Percentiles rank a stretch among this genome's conserved stretches.
These are phyloP conservation scores for Alouatta palliata DNA, from an alignment of 2,113 vertebrate genomes.

Conservation along the genomic window DNA sequence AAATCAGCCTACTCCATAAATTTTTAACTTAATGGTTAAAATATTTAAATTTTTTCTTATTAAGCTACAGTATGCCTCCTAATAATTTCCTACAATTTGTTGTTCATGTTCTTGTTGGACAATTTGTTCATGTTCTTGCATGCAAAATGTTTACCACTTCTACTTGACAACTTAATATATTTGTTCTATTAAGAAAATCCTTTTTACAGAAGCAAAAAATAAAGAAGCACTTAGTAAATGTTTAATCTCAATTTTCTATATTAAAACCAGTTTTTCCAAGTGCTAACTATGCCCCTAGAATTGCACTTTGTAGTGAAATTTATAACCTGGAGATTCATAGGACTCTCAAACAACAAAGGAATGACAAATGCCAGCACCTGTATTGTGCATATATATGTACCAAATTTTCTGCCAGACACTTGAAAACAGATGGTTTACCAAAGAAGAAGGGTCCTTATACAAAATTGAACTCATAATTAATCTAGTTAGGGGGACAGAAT, in stretches of 20 bases:
- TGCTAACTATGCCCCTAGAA: not conserved
- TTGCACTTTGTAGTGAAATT: not conserved
- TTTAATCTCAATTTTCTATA: not conserved
- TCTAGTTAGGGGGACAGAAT: not conserved
- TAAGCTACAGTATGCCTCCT: not conserved
- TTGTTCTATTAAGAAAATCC: conserved; percentile 1
- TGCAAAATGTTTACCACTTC: not conserved
- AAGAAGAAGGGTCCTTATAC: not conserved
- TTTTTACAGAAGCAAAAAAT: not conserved
- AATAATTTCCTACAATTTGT: not conserved
- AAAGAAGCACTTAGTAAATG: not conserved
- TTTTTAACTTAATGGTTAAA: not conserved
- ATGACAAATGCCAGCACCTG: not conserved
- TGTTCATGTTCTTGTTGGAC: not conserved
- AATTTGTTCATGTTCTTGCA: not conserved
- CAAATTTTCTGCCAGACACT: not conserved
- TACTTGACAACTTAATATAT: not conserved
- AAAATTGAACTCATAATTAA: not conserved
- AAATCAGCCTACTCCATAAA: not conserved
- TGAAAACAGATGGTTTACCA: not conserved
- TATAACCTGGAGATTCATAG: not conserved
- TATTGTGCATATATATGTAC: not conserved
- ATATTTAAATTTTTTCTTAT: not conserved
- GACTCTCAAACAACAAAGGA: not conserved
- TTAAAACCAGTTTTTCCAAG: not conserved